These are phyloP conservation scores for Diarsia brunnea DNA, from an alignment of 2,888 invertebrate species.

Conservation along the genomic window DNA sequence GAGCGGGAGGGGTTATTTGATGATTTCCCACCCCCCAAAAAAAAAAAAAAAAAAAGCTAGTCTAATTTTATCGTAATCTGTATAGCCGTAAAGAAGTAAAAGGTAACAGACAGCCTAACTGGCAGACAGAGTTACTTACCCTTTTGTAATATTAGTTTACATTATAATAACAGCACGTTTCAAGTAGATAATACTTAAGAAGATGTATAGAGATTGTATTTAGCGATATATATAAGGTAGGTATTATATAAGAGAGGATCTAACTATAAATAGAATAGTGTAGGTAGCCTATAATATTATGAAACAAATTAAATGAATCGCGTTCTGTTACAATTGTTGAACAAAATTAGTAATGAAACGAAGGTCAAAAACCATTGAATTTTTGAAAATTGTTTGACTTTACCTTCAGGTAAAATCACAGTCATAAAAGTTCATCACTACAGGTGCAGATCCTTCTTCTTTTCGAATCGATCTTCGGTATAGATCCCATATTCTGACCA, in stretches of 20 bases:
- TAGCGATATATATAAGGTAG: background rate
- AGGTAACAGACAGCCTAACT: background rate
- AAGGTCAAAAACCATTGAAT: background rate
- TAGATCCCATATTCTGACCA: no score
- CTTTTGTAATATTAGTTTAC: background rate
- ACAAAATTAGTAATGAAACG: background rate
- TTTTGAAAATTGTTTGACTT: no score
- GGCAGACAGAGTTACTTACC: background rate
- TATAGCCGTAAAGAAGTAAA: background rate
- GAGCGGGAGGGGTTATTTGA: no score
- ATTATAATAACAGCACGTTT: background rate
- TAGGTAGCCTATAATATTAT: background rate
- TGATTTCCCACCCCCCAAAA: no score
- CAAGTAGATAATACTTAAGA: background rate
- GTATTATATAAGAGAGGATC: constrained; percentile 13
- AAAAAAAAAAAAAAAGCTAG: no score
- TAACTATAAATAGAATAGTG: background rate
- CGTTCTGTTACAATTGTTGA: background rate
- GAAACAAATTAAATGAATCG: background rate
- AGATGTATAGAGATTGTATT: background rate
- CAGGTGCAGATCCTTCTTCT: background rate
- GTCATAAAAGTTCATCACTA: background rate
- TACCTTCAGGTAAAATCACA: background rate
- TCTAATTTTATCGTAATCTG: background rate
- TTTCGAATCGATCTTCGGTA: no score